phyloP scores from a whole-genome alignment of 2,888 invertebrate genomes.

The Lycocerus yunnanus region DNA sequence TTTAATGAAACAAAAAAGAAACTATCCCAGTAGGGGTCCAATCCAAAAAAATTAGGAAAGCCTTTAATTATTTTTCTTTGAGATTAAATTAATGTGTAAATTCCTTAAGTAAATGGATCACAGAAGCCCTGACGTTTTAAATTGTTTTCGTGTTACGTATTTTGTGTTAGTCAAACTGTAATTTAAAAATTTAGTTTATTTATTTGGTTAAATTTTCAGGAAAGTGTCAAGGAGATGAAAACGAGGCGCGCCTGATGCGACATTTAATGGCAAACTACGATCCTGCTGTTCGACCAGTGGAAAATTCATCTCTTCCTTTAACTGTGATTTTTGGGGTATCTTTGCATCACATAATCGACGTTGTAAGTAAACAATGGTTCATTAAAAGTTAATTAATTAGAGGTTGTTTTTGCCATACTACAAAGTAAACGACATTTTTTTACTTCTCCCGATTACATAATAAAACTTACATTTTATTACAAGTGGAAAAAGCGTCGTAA shows the following conservation, averaged over 20 bases:
- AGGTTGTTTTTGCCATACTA: not conserved
- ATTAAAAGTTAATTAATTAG: not conserved
- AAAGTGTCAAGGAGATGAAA: conserved; percentile 60
- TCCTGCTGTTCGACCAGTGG: conserved; percentile 76
- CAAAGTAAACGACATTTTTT: not conserved
- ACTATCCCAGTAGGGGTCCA: too few species aligned
- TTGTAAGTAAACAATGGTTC: conserved; percentile 63
- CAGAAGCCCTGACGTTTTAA: not conserved
- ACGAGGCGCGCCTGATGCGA: conserved; percentile 73
- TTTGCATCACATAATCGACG: conserved; percentile 84
- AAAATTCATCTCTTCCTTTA: conserved; percentile 75
- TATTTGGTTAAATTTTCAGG: conserved; percentile 29
- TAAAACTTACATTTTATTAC: too few species aligned
- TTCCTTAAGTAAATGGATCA: not conserved
- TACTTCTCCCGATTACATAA: too few species aligned
- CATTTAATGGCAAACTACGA: conserved; percentile 78
- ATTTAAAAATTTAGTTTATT: not conserved
- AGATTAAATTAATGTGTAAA: not conserved
- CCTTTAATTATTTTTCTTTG: not conserved
- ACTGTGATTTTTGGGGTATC: conserved; percentile 81
- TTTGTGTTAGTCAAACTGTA: not conserved
- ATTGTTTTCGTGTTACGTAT: not conserved
- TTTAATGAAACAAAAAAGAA: too few species aligned
- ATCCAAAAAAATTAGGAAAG: too few species aligned
- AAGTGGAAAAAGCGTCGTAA: too few species aligned